These are phyloP conservation scores for Cladorhizidae sp. DNA, from an alignment of 37 sponge, comb jelly and placozoan genomes.

Conservation along the genomic window DNA sequence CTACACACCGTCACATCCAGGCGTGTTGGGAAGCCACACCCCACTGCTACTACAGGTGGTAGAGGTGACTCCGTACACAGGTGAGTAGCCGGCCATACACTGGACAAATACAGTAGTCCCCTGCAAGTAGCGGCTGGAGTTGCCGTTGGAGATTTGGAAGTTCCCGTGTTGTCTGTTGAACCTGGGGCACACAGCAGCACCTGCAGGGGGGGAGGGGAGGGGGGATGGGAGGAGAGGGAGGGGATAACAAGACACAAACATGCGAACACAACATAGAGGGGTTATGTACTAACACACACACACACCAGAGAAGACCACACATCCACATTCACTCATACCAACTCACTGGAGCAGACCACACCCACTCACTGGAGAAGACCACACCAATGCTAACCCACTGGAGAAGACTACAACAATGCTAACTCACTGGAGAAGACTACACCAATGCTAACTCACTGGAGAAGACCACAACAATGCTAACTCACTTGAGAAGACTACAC, in stretches of 20 bases:
- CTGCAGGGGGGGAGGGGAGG: neutral
- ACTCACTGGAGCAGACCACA: neutral
- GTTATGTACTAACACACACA: neutral
- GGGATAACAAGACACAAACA: neutral
- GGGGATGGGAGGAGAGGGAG: neutral
- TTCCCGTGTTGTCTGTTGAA: neutral
- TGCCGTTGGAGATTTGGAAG: neutral
- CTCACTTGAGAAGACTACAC: too few species aligned
- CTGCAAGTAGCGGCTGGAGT: constrained; percentile 7
- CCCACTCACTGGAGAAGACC: neutral
- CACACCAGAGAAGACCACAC: neutral
- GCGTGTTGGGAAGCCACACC: constrained; percentile 20
- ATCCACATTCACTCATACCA: neutral
- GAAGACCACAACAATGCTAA: too few species aligned
- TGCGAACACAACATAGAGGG: neutral
- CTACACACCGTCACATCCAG: constrained; percentile 28
- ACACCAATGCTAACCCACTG: constrained; percentile 2
- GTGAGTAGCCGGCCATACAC: constrained; percentile 9
- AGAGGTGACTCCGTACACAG: neutral
- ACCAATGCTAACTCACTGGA: too few species aligned
- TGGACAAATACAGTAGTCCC: constrained; percentile 10
- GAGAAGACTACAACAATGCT: constrained; percentile 38
- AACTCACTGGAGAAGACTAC: constrained; percentile 29
- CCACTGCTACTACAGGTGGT: constrained; percentile 20
- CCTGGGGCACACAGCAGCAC: constrained; percentile 17